A percentile compares a stretch with the other conserved stretches of the same genome.
Evolutionary conservation across 2,113 vertebrate genomes (phyloP).

Genomic region (Proteles cristata): DNA sequence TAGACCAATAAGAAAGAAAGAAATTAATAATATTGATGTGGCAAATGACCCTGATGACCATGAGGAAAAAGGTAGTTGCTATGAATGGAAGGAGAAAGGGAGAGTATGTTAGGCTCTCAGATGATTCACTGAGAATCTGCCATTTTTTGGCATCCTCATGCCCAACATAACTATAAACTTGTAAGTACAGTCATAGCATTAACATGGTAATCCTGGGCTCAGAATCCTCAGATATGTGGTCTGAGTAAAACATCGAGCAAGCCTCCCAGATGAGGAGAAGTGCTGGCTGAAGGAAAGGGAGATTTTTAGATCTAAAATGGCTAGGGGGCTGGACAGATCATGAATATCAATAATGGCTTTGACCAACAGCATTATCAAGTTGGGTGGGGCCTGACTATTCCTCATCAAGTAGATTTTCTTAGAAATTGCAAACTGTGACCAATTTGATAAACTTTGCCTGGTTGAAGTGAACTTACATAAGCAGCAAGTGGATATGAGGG

Average conservation of each 20-base stretch:
- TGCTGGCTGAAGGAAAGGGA: background rate
- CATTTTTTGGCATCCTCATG: background rate
- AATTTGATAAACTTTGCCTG: background rate
- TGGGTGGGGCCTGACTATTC: background rate
- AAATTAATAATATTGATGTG: background rate
- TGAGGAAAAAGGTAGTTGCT: background rate
- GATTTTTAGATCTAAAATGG: background rate
- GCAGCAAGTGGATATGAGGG: background rate
- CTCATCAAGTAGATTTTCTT: background rate
- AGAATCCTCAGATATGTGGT: background rate
- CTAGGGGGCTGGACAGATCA: rapidly evolving
- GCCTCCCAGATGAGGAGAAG: background rate
- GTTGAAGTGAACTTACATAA: background rate
- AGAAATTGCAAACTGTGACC: background rate
- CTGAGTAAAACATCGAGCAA: background rate
- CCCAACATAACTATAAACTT: background rate
- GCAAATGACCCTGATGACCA: background rate
- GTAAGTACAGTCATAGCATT: background rate
- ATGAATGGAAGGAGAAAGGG: background rate
- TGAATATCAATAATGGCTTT: background rate
- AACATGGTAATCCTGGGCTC: background rate
- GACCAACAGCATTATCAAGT: background rate
- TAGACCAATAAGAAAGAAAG: background rate
- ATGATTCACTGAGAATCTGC: too few relatives aligned
- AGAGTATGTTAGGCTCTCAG: background rate